phyloP scores from a whole-genome alignment of 2,797 vertebrate species.

The Acestrorhynchus altus region DNA sequence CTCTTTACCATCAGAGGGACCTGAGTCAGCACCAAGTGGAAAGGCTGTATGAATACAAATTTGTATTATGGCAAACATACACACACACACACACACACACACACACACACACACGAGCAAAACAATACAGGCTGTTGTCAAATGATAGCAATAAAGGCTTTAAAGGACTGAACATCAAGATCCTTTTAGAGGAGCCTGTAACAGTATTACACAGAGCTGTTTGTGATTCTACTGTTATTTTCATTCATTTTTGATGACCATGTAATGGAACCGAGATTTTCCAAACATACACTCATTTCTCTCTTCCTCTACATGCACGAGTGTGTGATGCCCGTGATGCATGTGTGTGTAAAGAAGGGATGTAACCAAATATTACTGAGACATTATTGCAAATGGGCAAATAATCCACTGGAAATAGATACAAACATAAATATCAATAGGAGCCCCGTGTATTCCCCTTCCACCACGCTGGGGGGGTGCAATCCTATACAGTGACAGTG shows the following conservation, averaged over 20 bases:
- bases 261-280: neutral
- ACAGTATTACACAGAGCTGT: neutral
- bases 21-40: neutral
- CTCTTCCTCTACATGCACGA: neutral
- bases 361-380: neutral
- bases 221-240: neutral
- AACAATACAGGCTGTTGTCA: neutral
- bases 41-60: neutral
- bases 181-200: neutral
- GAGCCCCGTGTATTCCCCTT: too few species aligned
- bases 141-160: neutral
- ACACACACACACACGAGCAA: neutral
- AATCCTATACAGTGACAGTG: too few species aligned
- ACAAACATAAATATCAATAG: too few species aligned
- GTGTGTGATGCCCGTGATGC: neutral
- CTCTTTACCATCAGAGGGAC: neutral
- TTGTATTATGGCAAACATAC: neutral
- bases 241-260: conserved; percentile 19
- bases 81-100: neutral
- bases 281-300: too few species aligned
- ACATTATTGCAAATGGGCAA: too few species aligned
- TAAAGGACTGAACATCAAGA: conserved; percentile 8
- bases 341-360: neutral
- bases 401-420: too few species aligned
- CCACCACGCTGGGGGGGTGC: too few species aligned